These are phyloP conservation scores for Tetragnatha versicolor DNA, from an alignment of 1,140 invertebrate genomes.

Conservation along the genomic window DNA sequence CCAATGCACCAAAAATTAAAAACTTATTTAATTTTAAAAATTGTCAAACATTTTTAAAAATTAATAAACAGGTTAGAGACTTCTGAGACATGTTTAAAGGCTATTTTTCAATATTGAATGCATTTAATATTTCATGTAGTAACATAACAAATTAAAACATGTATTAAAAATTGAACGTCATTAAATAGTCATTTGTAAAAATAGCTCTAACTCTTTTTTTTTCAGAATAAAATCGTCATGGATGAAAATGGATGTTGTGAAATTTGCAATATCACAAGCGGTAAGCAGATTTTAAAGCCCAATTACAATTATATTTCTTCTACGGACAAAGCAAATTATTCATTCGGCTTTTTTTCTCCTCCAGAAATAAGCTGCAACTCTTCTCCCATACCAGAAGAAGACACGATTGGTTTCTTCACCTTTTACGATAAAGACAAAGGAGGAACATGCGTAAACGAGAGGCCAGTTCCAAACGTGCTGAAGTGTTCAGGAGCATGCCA, in stretches of 20 bases:
- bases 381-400: slow-evolving; percentile 26
- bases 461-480: slow-evolving; percentile 20
- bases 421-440: not conserved
- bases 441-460: slow-evolving; percentile 34
- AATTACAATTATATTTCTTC: not conserved
- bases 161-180: too few relatives aligned
- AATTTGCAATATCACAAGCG: slow-evolving; percentile 58
- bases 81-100: too few relatives aligned
- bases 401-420: slow-evolving; percentile 40
- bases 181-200: too few relatives aligned
- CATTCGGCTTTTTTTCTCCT: not conserved
- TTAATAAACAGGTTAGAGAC: too few relatives aligned
- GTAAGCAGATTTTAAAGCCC: slow-evolving; percentile 20
- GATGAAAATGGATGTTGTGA: slow-evolving; percentile 59
- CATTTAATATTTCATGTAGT: too few relatives aligned
- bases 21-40: too few relatives aligned
- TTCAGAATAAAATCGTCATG: slow-evolving; percentile 28
- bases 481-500: slow-evolving; percentile 40
- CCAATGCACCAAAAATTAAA: too few relatives aligned
- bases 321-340: not conserved
- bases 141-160: too few relatives aligned
- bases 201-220: not conserved
- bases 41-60: too few relatives aligned
- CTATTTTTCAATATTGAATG: too few relatives aligned
- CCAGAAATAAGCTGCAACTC: slow-evolving; percentile 39